phyloP scores from a whole-genome alignment of 2,888 invertebrate species.

The Cheiracanthium punctorium region DNA sequence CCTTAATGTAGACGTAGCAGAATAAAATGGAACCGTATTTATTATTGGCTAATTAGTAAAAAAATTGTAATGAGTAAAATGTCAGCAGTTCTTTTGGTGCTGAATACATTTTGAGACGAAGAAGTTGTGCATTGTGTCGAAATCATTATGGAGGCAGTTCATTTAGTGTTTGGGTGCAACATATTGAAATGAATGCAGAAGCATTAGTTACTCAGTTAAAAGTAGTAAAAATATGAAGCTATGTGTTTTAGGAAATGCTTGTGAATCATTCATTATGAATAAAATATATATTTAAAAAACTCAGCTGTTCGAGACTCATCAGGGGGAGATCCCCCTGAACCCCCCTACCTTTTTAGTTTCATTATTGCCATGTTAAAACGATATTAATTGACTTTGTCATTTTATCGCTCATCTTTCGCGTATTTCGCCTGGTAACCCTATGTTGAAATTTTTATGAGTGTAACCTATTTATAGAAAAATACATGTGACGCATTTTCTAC shows the following conservation, averaged over 20 bases:
- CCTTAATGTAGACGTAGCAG: background rate
- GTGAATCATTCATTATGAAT: too few relatives aligned
- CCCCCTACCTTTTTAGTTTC: too few relatives aligned
- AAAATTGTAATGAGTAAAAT: conserved; percentile 5
- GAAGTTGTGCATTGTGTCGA: background rate
- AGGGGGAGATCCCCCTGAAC: too few relatives aligned
- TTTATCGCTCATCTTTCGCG: too few relatives aligned
- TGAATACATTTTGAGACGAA: background rate
- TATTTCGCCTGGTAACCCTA: too few relatives aligned
- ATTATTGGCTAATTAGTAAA: conserved; percentile 2
- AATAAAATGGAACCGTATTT: background rate
- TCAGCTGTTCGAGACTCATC: too few relatives aligned
- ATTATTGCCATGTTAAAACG: too few relatives aligned
- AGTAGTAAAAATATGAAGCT: background rate
- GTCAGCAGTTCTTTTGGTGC: background rate
- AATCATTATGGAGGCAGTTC: background rate
- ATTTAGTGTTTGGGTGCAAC: background rate
- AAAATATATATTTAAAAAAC: too few relatives aligned
- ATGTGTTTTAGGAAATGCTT: background rate
- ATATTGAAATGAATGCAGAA: background rate
- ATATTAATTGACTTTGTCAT: too few relatives aligned
- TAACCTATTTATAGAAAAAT: too few relatives aligned
- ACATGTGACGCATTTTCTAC: too few relatives aligned
- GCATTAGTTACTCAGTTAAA: background rate
- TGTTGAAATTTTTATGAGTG: too few relatives aligned